Percentiles rank a stretch among this genome's conserved stretches.
Evolutionary conservation across 2,113 vertebrate species (phyloP).

Genomic region (Podiceps cristatus): DNA sequence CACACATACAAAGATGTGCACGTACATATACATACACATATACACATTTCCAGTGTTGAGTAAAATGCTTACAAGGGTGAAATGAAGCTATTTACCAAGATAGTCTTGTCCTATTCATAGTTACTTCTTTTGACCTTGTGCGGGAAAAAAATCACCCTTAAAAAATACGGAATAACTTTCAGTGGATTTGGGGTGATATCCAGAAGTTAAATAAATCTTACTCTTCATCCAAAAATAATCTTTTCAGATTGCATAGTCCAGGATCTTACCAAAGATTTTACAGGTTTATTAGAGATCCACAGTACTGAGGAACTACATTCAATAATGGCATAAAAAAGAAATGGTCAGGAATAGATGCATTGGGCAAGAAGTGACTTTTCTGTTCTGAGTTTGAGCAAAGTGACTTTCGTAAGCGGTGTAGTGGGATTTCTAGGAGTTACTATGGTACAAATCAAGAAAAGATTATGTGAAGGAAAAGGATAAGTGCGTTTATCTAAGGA

Average conservation of each 20-base stretch:
- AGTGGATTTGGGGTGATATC: not conserved
- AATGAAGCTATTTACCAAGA: slow-evolving; percentile 37
- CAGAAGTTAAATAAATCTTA: not conserved
- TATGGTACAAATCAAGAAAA: not conserved
- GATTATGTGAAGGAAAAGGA: not conserved
- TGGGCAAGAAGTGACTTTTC: not conserved
- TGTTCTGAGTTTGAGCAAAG: not conserved
- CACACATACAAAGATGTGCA: not conserved
- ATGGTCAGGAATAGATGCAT: not conserved
- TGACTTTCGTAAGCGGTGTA: not conserved
- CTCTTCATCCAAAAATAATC: not conserved
- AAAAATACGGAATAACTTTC: slow-evolving; percentile 29
- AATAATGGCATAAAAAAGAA: not conserved
- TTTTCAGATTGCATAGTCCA: not conserved
- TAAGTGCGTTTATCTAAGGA: not conserved
- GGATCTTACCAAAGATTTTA: not conserved
- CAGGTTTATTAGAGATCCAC: not conserved
- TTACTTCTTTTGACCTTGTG: slow-evolving; percentile 32
- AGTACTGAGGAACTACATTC: not conserved
- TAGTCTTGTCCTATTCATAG: not conserved
- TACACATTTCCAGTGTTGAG: slow-evolving; percentile 3
- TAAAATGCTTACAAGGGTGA: slow-evolving; percentile 59
- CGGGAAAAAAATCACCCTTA: not conserved
- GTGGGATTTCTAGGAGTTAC: not conserved
- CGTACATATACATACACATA: not conserved